Evolutionary conservation across 1,140 invertebrate species (phyloP).

Genomic region (Macrobrachium nipponense): DNA sequence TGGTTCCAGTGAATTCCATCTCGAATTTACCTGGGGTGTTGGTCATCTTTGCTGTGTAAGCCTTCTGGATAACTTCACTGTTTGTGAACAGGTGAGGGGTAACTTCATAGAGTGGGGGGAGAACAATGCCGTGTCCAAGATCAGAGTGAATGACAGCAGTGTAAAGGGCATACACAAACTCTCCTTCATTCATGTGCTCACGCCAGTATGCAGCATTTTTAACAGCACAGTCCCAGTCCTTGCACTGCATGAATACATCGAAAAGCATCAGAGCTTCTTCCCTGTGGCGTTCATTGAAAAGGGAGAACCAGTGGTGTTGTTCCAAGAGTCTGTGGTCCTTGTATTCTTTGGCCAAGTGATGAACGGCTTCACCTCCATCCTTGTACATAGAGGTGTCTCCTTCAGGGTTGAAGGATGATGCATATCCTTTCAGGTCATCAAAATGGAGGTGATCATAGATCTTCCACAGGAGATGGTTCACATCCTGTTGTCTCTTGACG

Average conservation of each 20-base stretch:
- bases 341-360: constrained; percentile 6
- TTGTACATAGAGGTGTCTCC: background rate
- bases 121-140: constrained; percentile 18
- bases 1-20: constrained; percentile 30
- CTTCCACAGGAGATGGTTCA: constrained; percentile 35
- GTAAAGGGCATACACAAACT: constrained; percentile 46
- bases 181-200: constrained; percentile 35
- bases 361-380: constrained; percentile 9
- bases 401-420: constrained; percentile 15
- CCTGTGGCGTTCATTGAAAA: constrained; percentile 41
- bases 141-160: constrained; percentile 27
- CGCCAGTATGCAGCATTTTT: constrained; percentile 48
- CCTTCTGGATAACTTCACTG: constrained; percentile 48
- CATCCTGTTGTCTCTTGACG: constrained; percentile 29
- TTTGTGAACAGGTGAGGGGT: constrained; percentile 56
- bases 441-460: constrained; percentile 34
- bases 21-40: constrained; percentile 6
- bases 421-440: constrained; percentile 1
- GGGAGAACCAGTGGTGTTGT: constrained; percentile 49
- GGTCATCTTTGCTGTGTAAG: constrained; percentile 35
- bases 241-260: constrained; percentile 20
- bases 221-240: constrained; percentile 21
- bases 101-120: constrained; percentile 50
- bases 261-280: constrained; percentile 43
- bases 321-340: constrained; percentile 34